Conservation (phyloP, 2,888 invertebrate species). For the Oxyscelio sp. region DNA sequence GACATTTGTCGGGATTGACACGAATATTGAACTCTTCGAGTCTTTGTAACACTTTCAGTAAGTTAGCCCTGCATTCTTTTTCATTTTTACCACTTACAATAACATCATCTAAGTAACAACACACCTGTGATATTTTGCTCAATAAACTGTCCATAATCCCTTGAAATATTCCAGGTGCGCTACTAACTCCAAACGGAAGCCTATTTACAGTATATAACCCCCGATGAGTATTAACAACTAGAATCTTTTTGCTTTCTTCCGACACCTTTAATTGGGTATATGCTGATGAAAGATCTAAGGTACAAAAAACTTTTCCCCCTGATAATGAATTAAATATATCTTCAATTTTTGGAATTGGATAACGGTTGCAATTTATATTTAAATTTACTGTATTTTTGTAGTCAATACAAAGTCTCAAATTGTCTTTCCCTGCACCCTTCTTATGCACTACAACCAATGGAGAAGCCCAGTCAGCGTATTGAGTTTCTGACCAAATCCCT, state of each 20-base stretch:
- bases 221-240: constrained; percentile 21
- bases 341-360: constrained; percentile 7
- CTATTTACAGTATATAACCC: constrained; percentile 32
- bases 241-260: constrained; percentile 26
- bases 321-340: constrained; percentile 9
- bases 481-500: constrained; percentile 6
- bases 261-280: constrained; percentile 58
- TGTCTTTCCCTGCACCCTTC: too few species aligned
- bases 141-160: constrained; percentile 30
- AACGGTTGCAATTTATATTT: constrained; percentile 12
- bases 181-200: constrained; percentile 32
- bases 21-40: constrained; percentile 9
- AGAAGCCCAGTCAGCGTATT: constrained; percentile 37
- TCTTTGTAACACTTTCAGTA: constrained; percentile 40
- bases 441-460: constrained; percentile 23
- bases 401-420: constrained; percentile 10
- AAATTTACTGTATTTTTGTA: constrained; percentile 19
- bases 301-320: constrained; percentile 20
- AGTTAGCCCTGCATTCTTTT: neutral
- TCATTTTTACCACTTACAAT: constrained; percentile 28
- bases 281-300: constrained; percentile 48
- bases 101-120: constrained; percentile 87
- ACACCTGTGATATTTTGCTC: constrained; percentile 57
- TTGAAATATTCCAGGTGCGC: constrained; percentile 43
- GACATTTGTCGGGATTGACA: constrained; percentile 4